Evolutionary conservation across 2,888 invertebrate species (phyloP).

Genomic region (Theretra japonica): DNA sequence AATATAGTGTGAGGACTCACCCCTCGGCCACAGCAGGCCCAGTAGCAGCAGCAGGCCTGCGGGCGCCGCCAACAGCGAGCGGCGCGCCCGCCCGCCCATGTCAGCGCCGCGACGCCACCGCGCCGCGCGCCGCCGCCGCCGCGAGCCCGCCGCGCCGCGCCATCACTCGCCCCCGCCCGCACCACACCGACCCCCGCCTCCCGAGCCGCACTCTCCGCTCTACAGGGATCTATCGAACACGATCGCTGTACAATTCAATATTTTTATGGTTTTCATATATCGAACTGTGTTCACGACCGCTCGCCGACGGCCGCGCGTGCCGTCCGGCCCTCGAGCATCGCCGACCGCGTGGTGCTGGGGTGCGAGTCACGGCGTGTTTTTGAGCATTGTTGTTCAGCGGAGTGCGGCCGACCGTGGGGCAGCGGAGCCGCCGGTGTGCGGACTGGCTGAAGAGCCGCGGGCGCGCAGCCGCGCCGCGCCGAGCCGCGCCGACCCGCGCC

Average conservation of each 20-base stretch:
- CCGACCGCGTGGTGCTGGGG: slow-evolving; percentile 71
- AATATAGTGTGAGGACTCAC: slow-evolving; percentile 54
- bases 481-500: slow-evolving; percentile 49
- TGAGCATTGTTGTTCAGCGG: slow-evolving; percentile 83
- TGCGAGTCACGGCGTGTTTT: slow-evolving; percentile 77
- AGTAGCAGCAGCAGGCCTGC: slow-evolving; percentile 83
- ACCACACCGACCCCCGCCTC: slow-evolving; percentile 63
- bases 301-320: slow-evolving; percentile 78
- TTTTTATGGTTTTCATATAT: slow-evolving; percentile 79
- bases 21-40: slow-evolving; percentile 81
- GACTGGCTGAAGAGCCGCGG: slow-evolving; percentile 74
- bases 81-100: slow-evolving; percentile 83
- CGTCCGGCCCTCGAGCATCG: slow-evolving; percentile 77
- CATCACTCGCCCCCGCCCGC: slow-evolving; percentile 66
- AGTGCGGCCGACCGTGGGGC: slow-evolving; percentile 84
- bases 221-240: slow-evolving; percentile 75
- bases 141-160: slow-evolving; percentile 75
- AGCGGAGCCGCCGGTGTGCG: slow-evolving; percentile 85
- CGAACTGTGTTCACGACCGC: slow-evolving; percentile 73
- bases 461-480: slow-evolving; percentile 59
- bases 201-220: slow-evolving; percentile 70
- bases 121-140: slow-evolving; percentile 73
- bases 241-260: slow-evolving; percentile 71
- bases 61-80: slow-evolving; percentile 83
- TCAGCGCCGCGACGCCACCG: slow-evolving; percentile 79